Evolutionary conservation across 1,140 invertebrate species (phyloP).

Genomic region (Drosophila azteca): DNA sequence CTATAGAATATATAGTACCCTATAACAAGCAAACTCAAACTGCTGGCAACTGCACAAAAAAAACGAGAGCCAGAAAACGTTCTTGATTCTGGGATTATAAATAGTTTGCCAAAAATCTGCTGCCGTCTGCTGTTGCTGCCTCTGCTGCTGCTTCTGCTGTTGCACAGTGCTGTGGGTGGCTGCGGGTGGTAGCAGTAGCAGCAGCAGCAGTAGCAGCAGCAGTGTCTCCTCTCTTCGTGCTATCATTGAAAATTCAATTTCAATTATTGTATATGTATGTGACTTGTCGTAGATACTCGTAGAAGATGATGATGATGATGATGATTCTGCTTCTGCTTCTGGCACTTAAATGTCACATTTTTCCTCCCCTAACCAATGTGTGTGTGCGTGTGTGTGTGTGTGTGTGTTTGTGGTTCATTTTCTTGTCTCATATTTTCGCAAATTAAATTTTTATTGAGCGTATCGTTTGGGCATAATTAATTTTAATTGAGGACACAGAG

Average conservation of each 20-base stretch:
- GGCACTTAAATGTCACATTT: conserved; percentile 72
- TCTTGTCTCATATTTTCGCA: conserved; percentile 78
- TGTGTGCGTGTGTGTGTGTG: too few relatives aligned
- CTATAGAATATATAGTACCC: conserved; percentile 16
- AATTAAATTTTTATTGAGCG: conserved; percentile 83
- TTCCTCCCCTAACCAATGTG: not conserved
- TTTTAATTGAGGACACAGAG: conserved; percentile 77
- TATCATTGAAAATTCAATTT: conserved; percentile 82
- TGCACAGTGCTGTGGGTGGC: conserved; percentile 10
- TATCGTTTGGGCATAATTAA: conserved; percentile 83
- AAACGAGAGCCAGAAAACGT: conserved; percentile 25
- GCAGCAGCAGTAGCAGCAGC: too few relatives aligned
- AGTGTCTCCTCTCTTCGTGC: conserved; percentile 12
- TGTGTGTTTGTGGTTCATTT: conserved; percentile 51
- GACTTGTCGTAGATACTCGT: not conserved
- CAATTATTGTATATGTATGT: conserved; percentile 57
- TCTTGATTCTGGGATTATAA: conserved; percentile 62
- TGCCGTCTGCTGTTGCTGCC: conserved; percentile 23
- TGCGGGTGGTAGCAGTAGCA: conserved; percentile 17
- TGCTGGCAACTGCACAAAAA: conserved; percentile 28
- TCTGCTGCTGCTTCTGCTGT: not conserved
- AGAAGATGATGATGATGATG: too few relatives aligned
- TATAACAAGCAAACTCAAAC: conserved; percentile 1
- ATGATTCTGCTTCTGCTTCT: conserved; percentile 3
- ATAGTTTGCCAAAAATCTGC: conserved; percentile 69